Evolutionary conservation across 2,888 invertebrate genomes (phyloP).

Genomic region (Folsomia candida): DNA sequence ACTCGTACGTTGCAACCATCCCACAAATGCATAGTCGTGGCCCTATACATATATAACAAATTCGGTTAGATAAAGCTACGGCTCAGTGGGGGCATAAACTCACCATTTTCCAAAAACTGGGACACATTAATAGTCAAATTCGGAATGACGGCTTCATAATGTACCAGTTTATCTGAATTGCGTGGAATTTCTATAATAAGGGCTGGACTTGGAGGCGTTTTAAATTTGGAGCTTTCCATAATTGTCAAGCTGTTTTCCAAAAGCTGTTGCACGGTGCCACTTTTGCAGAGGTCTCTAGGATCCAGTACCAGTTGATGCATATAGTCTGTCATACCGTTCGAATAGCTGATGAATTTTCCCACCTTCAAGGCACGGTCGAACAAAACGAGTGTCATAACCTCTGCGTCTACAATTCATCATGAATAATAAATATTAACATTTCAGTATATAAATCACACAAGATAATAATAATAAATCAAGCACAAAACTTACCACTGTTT

Average conservation of each 20-base stretch:
- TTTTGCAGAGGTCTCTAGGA: conserved; percentile 30
- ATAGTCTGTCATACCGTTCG: conserved; percentile 34
- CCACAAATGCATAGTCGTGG: conserved; percentile 39
- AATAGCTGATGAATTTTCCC: conserved; percentile 39
- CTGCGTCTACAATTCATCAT: conserved; percentile 38
- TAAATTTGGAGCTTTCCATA: conserved; percentile 37
- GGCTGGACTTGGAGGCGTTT: conserved; percentile 37
- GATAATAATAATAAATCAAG: background rate
- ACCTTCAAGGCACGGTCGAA: conserved; percentile 36
- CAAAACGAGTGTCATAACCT: conserved; percentile 39
- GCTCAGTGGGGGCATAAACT: too few species aligned
- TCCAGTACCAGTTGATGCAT: conserved; percentile 41
- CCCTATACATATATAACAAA: conserved; percentile 19
- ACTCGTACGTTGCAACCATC: conserved; percentile 34
- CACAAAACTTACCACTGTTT: conserved; percentile 21
- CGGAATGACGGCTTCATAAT: conserved; percentile 41
- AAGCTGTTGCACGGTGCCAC: conserved; percentile 34
- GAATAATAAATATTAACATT: background rate
- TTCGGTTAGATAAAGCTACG: too few species aligned
- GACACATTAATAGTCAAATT: conserved; percentile 29
- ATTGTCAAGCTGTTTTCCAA: conserved; percentile 35
- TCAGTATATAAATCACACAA: background rate
- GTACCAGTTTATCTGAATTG: conserved; percentile 32
- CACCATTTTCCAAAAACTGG: conserved; percentile 36
- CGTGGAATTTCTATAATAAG: conserved; percentile 43